Evolutionary conservation across 2,797 vertebrate genomes (phyloP).

Genomic region (Somateria mollissima): DNA sequence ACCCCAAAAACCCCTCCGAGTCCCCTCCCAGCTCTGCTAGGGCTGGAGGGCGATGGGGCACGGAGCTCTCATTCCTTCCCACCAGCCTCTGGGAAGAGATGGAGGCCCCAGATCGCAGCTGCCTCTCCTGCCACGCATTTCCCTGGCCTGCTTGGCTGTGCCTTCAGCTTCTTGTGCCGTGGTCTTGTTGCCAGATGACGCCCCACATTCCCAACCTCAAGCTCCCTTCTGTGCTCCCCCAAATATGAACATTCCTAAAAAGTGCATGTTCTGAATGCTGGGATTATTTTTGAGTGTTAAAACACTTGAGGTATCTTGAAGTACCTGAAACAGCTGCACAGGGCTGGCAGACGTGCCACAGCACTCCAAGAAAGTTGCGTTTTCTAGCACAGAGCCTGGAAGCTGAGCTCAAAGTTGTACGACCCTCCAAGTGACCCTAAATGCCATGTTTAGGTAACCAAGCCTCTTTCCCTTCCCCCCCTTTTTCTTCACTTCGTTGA

Average conservation of each 20-base stretch:
- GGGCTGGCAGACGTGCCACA: not conserved
- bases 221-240: not conserved
- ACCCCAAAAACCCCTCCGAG: not conserved
- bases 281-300: not conserved
- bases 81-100: not conserved
- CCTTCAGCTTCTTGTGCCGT: not conserved
- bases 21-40: not conserved
- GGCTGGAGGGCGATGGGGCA: not conserved
- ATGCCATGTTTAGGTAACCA: not conserved
- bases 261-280: too few species aligned
- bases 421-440: not conserved
- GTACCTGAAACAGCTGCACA: not conserved
- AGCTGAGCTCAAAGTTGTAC: not conserved
- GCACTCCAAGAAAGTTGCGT: not conserved
- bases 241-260: not conserved
- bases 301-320: not conserved
- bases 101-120: fast-evolving
- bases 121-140: not conserved
- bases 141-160: not conserved
- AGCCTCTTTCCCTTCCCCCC: not conserved
- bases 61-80: not conserved
- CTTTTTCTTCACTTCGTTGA: not conserved
- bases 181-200: not conserved
- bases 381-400: not conserved
- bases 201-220: not conserved